A percentile compares a stretch with the other conserved stretches of the same genome.
Conservation (phyloP, 1,140 invertebrate species). For the Eriocheir sinensis region DNA sequence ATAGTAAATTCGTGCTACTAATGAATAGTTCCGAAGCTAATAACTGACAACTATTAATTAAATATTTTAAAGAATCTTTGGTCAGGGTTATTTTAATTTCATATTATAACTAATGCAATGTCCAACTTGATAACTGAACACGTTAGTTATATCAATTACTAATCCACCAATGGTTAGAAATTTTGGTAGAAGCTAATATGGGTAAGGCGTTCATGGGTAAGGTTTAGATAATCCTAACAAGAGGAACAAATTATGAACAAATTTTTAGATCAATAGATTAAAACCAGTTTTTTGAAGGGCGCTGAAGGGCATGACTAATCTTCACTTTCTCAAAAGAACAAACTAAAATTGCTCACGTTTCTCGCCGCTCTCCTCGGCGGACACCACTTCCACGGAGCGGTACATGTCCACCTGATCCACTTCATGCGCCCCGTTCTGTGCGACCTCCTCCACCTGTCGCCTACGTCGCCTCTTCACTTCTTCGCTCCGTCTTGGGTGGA, state of each 20-base stretch:
- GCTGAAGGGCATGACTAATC: not conserved
- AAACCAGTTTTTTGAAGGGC: not conserved
- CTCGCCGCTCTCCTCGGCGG: conserved; percentile 64
- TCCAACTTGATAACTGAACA: not conserved
- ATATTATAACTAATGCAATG: not conserved
- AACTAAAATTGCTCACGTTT: conserved; percentile 30
- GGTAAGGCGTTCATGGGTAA: not conserved
- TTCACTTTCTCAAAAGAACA: too few relatives aligned
- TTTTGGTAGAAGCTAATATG: not conserved
- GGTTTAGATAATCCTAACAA: not conserved
- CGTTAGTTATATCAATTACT: not conserved
- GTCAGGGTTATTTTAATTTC: not conserved
- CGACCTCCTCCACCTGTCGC: conserved; percentile 36
- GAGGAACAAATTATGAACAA: too few relatives aligned
- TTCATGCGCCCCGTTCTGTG: conserved; percentile 54
- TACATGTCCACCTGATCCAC: conserved; percentile 56
- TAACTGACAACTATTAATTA: not conserved
- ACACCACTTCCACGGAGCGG: conserved; percentile 73
- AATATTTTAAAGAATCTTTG: not conserved
- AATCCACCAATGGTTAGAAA: not conserved
- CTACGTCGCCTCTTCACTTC: conserved; percentile 48
- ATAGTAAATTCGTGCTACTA: not conserved
- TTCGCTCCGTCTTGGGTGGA: conserved; percentile 56
- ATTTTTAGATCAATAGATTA: too few relatives aligned
- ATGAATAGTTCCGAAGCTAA: not conserved